Evolutionary conservation across 2,797 vertebrate genomes (phyloP).

Genomic region (Enteromius paludinosus): DNA sequence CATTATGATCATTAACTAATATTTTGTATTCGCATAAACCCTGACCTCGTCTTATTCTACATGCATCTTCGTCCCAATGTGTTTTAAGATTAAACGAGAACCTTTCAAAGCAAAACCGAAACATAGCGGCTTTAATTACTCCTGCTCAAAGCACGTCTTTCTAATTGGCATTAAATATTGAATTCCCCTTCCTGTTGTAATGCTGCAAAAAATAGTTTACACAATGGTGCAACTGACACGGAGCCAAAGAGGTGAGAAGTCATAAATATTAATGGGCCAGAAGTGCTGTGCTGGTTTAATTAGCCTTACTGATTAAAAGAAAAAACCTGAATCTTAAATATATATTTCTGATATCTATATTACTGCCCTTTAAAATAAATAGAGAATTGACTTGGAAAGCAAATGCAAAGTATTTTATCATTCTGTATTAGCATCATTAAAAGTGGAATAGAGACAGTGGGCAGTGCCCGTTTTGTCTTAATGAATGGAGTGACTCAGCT

Average conservation of each 20-base stretch:
- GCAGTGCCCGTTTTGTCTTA: slow-evolving; percentile 49
- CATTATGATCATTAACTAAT: slow-evolving; percentile 1
- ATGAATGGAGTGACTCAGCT: slow-evolving; percentile 63
- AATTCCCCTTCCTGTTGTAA: slow-evolving; percentile 38
- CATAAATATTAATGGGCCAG: slow-evolving; percentile 59
- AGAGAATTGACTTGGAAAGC: slow-evolving; percentile 19
- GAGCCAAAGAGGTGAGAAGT: slow-evolving; percentile 50
- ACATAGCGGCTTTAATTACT: slow-evolving; percentile 40
- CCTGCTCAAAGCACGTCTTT: slow-evolving; percentile 46
- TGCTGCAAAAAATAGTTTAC: slow-evolving; percentile 50
- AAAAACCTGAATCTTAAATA: neutral
- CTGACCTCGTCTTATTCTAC: neutral
- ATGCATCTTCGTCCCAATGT: neutral
- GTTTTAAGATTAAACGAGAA: neutral
- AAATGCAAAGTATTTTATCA: slow-evolving; percentile 16
- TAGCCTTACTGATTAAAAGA: slow-evolving; percentile 34
- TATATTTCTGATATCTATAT: neutral
- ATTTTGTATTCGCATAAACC: neutral
- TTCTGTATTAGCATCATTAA: slow-evolving; percentile 51
- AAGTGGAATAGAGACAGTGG: slow-evolving; percentile 28
- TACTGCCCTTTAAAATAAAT: slow-evolving; percentile 21
- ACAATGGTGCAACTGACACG: slow-evolving; percentile 50
- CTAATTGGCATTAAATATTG: slow-evolving; percentile 58
- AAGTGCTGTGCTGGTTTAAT: slow-evolving; percentile 51
- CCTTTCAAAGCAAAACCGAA: slow-evolving; percentile 23